phyloP scores from a whole-genome alignment of 1,140 invertebrate species.

The Scylla paramamosain region DNA sequence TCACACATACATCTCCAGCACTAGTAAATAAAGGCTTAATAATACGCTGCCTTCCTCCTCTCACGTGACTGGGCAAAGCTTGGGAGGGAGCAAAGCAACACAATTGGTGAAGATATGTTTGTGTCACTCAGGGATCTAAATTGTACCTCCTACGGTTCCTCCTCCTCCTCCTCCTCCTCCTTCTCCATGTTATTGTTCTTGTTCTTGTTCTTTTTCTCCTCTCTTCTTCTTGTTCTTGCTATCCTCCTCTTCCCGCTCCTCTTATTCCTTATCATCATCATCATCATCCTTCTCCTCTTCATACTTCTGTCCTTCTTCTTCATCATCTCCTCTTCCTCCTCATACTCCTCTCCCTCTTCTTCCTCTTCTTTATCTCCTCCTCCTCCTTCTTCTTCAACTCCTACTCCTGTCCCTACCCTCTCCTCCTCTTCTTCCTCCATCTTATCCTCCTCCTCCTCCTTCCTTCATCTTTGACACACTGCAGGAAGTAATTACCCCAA shows the following conservation, averaged over 20 bases:
- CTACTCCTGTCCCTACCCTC: neutral
- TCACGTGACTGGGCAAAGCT: neutral
- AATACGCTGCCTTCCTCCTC: neutral
- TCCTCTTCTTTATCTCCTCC: neutral
- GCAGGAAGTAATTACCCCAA: slow-evolving; percentile 34
- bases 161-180: neutral
- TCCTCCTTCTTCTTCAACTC: neutral
- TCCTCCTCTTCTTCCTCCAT: neutral
- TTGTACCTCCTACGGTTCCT: neutral
- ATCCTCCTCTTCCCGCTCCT: no score
- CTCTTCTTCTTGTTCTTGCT: no score
- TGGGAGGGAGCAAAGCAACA: neutral
- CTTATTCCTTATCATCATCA: no score
- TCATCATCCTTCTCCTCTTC: no score
- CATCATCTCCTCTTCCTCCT: neutral
- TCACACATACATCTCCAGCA: no score
- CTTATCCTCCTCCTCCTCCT: neutral
- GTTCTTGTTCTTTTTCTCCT: no score
- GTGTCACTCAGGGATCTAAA: neutral
- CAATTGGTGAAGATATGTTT: neutral
- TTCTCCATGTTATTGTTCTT: neutral
- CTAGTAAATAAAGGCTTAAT: slow-evolving; percentile 7
- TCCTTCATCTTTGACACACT: neutral
- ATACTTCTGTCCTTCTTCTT: neutral
- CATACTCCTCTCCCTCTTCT: neutral